Conservation (phyloP, 2,888 invertebrate genomes). For the Nymphalis c-album region DNA sequence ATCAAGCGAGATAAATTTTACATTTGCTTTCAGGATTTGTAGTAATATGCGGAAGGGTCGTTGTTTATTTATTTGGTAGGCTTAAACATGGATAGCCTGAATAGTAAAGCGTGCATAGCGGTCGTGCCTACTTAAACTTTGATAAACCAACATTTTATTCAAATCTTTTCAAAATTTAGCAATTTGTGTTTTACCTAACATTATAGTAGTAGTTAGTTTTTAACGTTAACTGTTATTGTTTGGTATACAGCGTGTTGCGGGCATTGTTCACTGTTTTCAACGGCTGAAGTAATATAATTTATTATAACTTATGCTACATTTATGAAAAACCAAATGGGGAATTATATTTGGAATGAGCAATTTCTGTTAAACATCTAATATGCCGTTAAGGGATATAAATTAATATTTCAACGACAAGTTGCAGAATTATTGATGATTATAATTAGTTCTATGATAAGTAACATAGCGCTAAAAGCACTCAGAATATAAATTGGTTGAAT, state of each 20-base stretch:
- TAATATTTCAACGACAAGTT: background rate
- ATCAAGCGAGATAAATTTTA: slow-evolving; percentile 53
- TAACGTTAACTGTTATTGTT: slow-evolving; percentile 8
- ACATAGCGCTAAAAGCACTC: too few relatives aligned
- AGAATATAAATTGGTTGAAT: too few relatives aligned
- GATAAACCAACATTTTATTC: slow-evolving; percentile 67
- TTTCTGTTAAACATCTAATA: background rate
- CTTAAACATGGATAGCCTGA: slow-evolving; percentile 63
- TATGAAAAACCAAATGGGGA: too few relatives aligned
- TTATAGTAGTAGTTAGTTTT: slow-evolving; percentile 2
- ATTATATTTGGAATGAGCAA: too few relatives aligned
- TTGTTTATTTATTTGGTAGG: slow-evolving; percentile 71
- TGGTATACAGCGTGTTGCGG: background rate
- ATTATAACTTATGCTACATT: background rate
- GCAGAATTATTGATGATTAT: background rate
- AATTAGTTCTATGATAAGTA: background rate
- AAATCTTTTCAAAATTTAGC: slow-evolving; percentile 66
- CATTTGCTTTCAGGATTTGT: slow-evolving; percentile 63
- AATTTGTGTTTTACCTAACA: slow-evolving; percentile 40
- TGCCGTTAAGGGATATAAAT: slow-evolving; percentile 24
- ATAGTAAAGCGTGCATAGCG: slow-evolving; percentile 54
- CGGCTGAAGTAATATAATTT: slow-evolving; percentile 1
- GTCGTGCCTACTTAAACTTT: slow-evolving; percentile 69
- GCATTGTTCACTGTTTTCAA: slow-evolving; percentile 6
- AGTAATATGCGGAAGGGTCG: slow-evolving; percentile 58